Conservation (phyloP, 1,140 invertebrate genomes). For the Reticulitermes speratus region DNA sequence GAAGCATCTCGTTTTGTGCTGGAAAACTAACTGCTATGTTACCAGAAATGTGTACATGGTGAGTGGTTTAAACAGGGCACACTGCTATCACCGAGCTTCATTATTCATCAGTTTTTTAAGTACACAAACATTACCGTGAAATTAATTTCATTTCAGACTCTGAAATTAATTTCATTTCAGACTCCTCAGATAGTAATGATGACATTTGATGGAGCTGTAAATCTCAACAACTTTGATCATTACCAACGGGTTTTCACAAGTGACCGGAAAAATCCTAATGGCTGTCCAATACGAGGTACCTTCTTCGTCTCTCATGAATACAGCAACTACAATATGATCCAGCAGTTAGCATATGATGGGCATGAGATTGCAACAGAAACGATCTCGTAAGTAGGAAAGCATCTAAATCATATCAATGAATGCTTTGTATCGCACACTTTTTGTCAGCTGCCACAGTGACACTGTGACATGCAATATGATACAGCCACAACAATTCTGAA, state of each 20-base stretch:
- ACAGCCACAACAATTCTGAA: no score
- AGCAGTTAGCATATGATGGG: constrained; percentile 81
- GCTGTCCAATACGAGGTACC: constrained; percentile 85
- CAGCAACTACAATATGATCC: constrained; percentile 91
- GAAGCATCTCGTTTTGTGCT: no score
- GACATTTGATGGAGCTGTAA: constrained; percentile 91
- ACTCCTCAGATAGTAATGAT: constrained; percentile 91
- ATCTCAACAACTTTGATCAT: constrained; percentile 86
- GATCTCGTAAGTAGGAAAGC: constrained; percentile 63
- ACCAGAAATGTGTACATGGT: no score
- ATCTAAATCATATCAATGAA: neutral
- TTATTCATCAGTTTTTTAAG: no score
- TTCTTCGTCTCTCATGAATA: constrained; percentile 95
- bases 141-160: constrained; percentile 62
- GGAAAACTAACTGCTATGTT: no score
- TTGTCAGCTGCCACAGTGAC: no score
- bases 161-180: constrained; percentile 52
- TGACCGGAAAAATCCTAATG: constrained; percentile 82
- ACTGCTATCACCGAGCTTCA: no score
- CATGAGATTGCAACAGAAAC: constrained; percentile 92
- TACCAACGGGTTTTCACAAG: constrained; percentile 82
- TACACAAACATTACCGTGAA: neutral
- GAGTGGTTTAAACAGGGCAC: no score
- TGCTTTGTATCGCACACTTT: no score
- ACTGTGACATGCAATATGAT: no score